phyloP scores from a whole-genome alignment of 92 coral and sea anemone species.

The Actinernus sp. region DNA sequence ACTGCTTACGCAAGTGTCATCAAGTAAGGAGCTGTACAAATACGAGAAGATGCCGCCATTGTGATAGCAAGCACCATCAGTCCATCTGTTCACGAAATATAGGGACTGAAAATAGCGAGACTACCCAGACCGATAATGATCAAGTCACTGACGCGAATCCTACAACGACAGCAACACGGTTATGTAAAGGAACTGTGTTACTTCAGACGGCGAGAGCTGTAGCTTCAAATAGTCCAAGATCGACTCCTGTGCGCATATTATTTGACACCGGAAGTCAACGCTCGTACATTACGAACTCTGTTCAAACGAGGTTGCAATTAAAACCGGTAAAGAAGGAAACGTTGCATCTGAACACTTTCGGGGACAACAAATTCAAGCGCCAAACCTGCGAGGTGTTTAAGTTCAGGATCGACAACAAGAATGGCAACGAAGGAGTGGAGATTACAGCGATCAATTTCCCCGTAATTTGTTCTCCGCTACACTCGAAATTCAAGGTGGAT shows the following conservation, averaged over 20 bases:
- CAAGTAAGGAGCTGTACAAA: conserved; percentile 14
- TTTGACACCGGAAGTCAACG: conserved; percentile 74
- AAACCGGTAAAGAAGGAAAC: conserved; percentile 52
- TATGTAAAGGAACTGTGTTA: conserved; percentile 31
- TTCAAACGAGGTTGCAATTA: conserved; percentile 43
- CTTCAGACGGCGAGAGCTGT: conserved; percentile 63
- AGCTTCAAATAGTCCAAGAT: conserved; percentile 26
- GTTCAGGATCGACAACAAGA: conserved; percentile 9
- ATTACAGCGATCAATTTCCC: conserved; percentile 53
- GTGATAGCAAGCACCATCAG: conserved; percentile 41
- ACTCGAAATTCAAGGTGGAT: conserved; percentile 27
- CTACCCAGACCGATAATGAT: background rate
- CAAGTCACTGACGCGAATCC: background rate
- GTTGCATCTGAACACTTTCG: conserved; percentile 63
- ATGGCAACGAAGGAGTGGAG: conserved; percentile 20
- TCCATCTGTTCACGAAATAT: conserved; percentile 33
- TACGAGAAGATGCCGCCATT: conserved; percentile 32
- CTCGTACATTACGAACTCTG: conserved; percentile 40
- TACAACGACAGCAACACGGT: conserved; percentile 2
- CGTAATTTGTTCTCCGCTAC: conserved; percentile 58
- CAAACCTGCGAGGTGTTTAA: conserved; percentile 54
- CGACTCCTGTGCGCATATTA: conserved; percentile 42
- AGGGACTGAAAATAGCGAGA: background rate
- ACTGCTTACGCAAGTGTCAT: conserved; percentile 38
- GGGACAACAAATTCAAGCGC: conserved; percentile 39